Conservation (phyloP, 2,888 invertebrate genomes). For the Scelioninae gen. 1 region DNA sequence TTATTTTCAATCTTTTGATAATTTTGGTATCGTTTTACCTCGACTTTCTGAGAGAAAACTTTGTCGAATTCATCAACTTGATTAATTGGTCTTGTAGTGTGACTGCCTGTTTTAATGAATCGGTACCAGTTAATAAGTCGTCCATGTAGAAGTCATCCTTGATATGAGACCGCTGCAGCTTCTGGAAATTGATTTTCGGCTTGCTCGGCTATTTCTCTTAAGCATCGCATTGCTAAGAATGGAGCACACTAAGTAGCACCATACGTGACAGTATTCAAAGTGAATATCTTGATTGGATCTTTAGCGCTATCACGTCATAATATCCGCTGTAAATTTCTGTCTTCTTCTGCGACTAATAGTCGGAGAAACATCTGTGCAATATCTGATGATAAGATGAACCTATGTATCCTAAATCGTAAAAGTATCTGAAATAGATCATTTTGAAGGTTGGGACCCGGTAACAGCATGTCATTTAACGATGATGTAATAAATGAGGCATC, state of each 20-base stretch:
- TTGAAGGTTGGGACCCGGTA: too few species aligned
- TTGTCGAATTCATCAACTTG: background rate
- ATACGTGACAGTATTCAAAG: conserved; percentile 1
- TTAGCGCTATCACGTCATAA: background rate
- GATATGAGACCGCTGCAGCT: background rate
- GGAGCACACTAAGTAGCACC: background rate
- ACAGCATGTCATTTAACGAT: too few species aligned
- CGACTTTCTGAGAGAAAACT: conserved; percentile 50
- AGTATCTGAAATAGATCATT: too few species aligned
- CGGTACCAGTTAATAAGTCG: conserved; percentile 62
- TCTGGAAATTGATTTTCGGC: conserved; percentile 12
- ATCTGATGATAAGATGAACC: too few species aligned
- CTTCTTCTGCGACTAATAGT: background rate
- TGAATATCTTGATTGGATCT: background rate
- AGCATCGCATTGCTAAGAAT: background rate
- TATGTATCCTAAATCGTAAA: too few species aligned
- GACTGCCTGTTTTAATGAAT: background rate
- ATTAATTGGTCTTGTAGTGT: background rate
- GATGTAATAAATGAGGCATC: too few species aligned
- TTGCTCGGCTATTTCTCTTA: background rate
- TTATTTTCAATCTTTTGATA: background rate
- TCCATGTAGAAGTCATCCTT: too few species aligned
- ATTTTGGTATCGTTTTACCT: conserved; percentile 14
- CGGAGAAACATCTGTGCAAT: too few species aligned
- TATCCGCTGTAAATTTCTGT: conserved; percentile 1